Conservation (phyloP, 2,797 vertebrate genomes). For the Siniperca undulata region DNA sequence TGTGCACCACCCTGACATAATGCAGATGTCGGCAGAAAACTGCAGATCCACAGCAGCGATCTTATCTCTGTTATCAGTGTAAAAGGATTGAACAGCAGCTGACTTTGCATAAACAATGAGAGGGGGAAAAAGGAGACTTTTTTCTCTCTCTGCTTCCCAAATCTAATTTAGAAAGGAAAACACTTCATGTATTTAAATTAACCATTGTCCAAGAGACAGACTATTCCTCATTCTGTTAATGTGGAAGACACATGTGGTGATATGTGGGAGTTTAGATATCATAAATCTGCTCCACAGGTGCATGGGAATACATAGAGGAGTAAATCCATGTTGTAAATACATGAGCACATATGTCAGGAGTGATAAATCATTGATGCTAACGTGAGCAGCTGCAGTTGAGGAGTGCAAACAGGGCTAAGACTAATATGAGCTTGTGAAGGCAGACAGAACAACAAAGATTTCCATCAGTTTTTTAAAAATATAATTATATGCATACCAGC, state of each 20-base stretch:
- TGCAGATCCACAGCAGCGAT: conserved; percentile 59
- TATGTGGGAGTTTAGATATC: conserved; percentile 43
- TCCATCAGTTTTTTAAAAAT: neutral
- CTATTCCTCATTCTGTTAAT: conserved; percentile 47
- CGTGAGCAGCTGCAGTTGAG: conserved; percentile 46
- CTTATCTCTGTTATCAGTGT: conserved; percentile 70
- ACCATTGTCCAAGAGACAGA: conserved; percentile 31
- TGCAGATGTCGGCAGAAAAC: conserved; percentile 78
- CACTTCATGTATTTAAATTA: conserved; percentile 47
- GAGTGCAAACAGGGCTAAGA: conserved; percentile 16
- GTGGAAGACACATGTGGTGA: conserved; percentile 47
- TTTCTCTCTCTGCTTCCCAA: conserved; percentile 32
- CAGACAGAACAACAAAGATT: conserved; percentile 18
- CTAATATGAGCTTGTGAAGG: neutral
- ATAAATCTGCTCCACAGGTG: conserved; percentile 70
- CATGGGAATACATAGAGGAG: conserved; percentile 26
- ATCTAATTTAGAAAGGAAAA: conserved; percentile 43
- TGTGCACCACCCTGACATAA: conserved; percentile 55
- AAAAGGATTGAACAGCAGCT: conserved; percentile 63
- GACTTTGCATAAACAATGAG: conserved; percentile 79
- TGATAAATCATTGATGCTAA: conserved; percentile 61
- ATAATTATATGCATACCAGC: neutral
- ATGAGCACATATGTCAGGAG: conserved; percentile 56
- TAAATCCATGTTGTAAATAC: conserved; percentile 60
- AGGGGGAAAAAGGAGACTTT: neutral